Percentiles rank a stretch among this genome's conserved stretches.
phyloP scores from a whole-genome alignment of 92 coral and sea anemone species.

The Palythoa heliodiscus region DNA sequence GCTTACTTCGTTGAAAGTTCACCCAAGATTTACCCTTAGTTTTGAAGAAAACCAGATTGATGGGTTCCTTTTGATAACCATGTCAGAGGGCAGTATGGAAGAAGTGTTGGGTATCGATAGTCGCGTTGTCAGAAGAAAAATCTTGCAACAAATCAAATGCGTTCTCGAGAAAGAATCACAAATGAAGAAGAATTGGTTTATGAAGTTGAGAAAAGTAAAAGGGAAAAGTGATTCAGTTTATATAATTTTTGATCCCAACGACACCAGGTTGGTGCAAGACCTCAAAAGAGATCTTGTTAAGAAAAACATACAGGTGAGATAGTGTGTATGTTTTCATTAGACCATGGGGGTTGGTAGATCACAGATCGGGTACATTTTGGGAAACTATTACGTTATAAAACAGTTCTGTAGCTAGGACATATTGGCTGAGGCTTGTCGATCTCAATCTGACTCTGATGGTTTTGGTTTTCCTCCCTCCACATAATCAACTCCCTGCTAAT shows the following conservation, averaged over 20 bases:
- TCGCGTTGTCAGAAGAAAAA: conserved; percentile 75
- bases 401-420: no score
- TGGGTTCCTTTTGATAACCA: conserved; percentile 75
- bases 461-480: no score
- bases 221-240: conserved; percentile 73
- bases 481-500: no score
- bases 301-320: conserved; percentile 74
- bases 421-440: no score
- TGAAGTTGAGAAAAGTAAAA: conserved; percentile 67
- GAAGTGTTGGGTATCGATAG: conserved; percentile 82
- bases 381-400: no score
- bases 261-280: conserved; percentile 65
- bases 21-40: conserved; percentile 79
- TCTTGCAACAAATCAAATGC: conserved; percentile 69
- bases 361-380: no score
- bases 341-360: no score
- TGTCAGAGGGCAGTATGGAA: conserved; percentile 72
- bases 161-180: conserved; percentile 73
- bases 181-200: conserved; percentile 73
- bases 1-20: conserved; percentile 81
- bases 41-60: conserved; percentile 95
- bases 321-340: neutral
- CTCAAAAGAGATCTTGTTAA: conserved; percentile 65
- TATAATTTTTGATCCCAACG: conserved; percentile 85
- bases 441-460: no score